phyloP scores from a whole-genome alignment of 2,888 invertebrate species.

The Slavum lentiscoides region DNA sequence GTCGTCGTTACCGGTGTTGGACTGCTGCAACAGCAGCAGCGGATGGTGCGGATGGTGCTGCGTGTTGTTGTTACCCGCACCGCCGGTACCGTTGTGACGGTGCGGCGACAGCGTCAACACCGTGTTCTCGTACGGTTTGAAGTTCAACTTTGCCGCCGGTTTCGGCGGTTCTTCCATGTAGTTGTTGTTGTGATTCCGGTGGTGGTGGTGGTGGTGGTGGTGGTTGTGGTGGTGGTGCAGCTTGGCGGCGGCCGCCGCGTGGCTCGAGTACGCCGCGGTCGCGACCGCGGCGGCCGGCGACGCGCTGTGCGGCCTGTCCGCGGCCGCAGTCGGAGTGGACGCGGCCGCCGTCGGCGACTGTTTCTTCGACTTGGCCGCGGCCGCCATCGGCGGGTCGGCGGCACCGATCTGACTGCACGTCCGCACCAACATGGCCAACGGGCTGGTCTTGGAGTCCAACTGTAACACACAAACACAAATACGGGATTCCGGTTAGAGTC shows the following conservation, averaged over 20 bases:
- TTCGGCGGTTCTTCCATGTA: constrained; percentile 61
- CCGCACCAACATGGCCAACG: constrained; percentile 90
- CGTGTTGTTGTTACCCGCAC: constrained; percentile 15
- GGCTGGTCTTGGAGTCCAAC: constrained; percentile 98
- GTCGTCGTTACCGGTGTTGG: constrained; percentile 50
- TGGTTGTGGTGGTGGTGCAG: constrained; percentile 57
- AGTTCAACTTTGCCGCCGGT: constrained; percentile 65
- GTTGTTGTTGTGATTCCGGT: constrained; percentile 58
- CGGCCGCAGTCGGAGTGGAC: constrained; percentile 57
- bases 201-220: constrained; percentile 63
- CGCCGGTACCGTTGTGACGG: constrained; percentile 9
- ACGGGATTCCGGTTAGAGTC: neutral
- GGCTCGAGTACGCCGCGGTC: constrained; percentile 26
- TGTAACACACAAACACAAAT: constrained; percentile 61
- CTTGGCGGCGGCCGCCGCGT: constrained; percentile 73
- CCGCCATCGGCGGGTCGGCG: constrained; percentile 72
- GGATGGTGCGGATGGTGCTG: constrained; percentile 32
- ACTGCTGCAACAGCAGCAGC: constrained; percentile 32
- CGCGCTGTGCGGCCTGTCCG: constrained; percentile 63
- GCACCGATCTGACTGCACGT: constrained; percentile 97
- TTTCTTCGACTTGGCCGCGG: constrained; percentile 65
- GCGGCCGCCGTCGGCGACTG: constrained; percentile 63
- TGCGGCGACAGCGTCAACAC: constrained; percentile 62
- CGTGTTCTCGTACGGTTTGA: constrained; percentile 85
- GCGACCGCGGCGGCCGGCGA: constrained; percentile 69